Conservation (phyloP, 2,797 vertebrate species). For the Molossus molossus region DNA sequence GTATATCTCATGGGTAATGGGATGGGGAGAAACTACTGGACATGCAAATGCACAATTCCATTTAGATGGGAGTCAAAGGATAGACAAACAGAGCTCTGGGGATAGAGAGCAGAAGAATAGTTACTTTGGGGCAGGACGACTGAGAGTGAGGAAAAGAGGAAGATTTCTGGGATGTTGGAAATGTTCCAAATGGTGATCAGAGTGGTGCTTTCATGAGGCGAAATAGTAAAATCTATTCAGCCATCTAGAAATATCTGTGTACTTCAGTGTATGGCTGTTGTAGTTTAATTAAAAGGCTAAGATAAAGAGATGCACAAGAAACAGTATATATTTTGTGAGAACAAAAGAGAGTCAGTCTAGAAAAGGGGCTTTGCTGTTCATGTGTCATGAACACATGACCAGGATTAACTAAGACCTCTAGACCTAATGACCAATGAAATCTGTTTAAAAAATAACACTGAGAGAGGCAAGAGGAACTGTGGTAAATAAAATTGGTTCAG, state of each 20-base stretch:
- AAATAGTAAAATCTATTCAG: neutral
- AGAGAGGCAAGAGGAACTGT: neutral
- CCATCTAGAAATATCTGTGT: slow-evolving; percentile 9
- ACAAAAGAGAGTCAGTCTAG: neutral
- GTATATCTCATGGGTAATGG: neutral
- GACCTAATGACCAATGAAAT: neutral
- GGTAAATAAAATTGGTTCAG: neutral
- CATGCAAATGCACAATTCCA: neutral
- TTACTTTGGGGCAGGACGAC: neutral
- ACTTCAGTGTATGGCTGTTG: neutral
- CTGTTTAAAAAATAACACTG: neutral
- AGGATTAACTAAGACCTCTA: neutral
- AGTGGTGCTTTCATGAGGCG: neutral
- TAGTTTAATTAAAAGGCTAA: neutral
- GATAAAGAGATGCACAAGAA: slow-evolving; percentile 18
- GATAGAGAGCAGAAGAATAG: neutral
- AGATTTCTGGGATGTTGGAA: neutral
- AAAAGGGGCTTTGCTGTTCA: neutral
- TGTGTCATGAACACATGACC: too few relatives aligned
- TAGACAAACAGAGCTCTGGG: neutral
- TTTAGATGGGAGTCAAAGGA: neutral
- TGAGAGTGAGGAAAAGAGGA: neutral
- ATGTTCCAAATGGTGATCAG: neutral
- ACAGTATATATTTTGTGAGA: slow-evolving; percentile 1
- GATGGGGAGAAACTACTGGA: neutral